phyloP scores from a whole-genome alignment of 92 coral and sea anemone genomes.

The Porites lobata region DNA sequence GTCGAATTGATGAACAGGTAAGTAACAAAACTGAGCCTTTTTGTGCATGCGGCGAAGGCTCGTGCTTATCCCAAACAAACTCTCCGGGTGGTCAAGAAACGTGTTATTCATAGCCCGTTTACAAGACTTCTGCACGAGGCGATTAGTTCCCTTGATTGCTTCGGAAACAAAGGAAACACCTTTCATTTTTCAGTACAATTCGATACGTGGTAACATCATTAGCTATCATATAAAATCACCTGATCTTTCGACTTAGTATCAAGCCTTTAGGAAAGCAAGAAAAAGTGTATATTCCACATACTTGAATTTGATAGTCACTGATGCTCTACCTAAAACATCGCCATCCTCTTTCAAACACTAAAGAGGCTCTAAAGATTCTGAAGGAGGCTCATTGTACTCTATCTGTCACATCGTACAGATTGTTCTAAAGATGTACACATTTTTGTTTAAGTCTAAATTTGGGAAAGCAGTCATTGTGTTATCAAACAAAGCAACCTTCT shows the following conservation, averaged over 20 bases:
- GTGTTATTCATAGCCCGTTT: constrained; percentile 23
- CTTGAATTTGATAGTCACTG: constrained; percentile 5
- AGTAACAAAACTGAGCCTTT: constrained; percentile 21
- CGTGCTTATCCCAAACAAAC: constrained; percentile 31
- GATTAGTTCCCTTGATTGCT: constrained; percentile 16
- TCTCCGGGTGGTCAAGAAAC: constrained; percentile 49
- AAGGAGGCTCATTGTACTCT: constrained; percentile 33
- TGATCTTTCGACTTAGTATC: not conserved
- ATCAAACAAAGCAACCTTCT: not conserved
- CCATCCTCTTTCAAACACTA: not conserved
- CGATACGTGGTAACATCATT: not conserved
- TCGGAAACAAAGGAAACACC: constrained; percentile 25
- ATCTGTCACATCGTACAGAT: not conserved
- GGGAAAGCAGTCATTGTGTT: not conserved
- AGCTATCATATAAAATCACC: constrained; percentile 4
- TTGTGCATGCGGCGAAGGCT: constrained; percentile 30
- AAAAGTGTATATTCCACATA: not conserved
- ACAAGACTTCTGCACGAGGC: constrained; percentile 13
- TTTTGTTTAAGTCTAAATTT: not conserved
- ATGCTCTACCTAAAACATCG: constrained; percentile 6
- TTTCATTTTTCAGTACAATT: constrained; percentile 17
- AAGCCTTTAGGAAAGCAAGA: constrained; percentile 11
- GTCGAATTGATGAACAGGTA: constrained; percentile 40
- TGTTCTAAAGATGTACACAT: not conserved
- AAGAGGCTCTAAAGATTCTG: not conserved